phyloP scores from a whole-genome alignment of 2,888 invertebrate species.

The Bembecia ichneumoniformis region DNA sequence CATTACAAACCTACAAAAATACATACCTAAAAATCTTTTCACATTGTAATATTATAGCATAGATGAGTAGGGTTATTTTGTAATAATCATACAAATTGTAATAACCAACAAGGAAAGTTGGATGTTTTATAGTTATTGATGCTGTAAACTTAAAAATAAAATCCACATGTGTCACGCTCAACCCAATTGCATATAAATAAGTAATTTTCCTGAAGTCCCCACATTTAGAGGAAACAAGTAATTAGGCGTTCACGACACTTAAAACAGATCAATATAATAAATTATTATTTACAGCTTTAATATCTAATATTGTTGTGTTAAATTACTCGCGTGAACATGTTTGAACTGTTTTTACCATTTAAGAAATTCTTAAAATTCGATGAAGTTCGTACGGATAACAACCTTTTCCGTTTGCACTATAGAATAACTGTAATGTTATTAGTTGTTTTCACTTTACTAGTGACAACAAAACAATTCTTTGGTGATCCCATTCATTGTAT shows the following conservation, averaged over 20 bases:
- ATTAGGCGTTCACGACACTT: not conserved
- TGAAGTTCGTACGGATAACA: conserved; percentile 80
- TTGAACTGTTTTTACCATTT: conserved; percentile 77
- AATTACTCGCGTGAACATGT: conserved; percentile 50
- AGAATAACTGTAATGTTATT: conserved; percentile 80
- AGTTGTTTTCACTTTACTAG: conserved; percentile 79
- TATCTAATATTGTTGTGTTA: not conserved
- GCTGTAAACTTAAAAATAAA: not conserved
- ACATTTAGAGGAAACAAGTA: not conserved
- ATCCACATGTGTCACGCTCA: not conserved
- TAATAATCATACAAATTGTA: too few species aligned
- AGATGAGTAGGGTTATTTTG: too few species aligned
- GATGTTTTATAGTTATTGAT: too few species aligned
- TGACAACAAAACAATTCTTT: conserved; percentile 88
- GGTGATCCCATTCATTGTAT: conserved; percentile 88
- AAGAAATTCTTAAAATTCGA: conserved; percentile 77
- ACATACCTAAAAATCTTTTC: too few species aligned
- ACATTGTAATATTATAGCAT: too few species aligned
- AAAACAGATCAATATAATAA: not conserved
- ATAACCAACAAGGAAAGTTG: too few species aligned
- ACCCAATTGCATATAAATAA: too few species aligned
- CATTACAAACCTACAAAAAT: too few species aligned
- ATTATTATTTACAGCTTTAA: not conserved
- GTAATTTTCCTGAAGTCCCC: too few species aligned
- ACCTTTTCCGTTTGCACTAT: conserved; percentile 82